These are phyloP conservation scores for Drosophila bipectinata DNA, from an alignment of 1,140 invertebrate species.

Conservation along the genomic window DNA sequence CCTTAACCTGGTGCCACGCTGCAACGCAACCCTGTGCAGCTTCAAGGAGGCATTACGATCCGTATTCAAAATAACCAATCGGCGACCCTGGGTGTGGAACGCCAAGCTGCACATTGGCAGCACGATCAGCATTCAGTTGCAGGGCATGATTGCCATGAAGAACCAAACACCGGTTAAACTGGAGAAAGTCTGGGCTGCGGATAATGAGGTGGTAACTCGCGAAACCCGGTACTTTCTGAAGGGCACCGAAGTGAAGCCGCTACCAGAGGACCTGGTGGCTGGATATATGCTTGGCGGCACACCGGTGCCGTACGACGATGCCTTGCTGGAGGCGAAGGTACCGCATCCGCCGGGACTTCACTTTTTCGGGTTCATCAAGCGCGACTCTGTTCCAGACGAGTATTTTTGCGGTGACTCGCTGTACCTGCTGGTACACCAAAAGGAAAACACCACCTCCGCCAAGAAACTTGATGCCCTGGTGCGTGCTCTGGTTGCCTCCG, in stretches of 20 bases:
- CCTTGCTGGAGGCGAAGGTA: constrained; percentile 49
- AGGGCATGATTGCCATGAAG: constrained; percentile 77
- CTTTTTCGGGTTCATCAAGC: constrained; percentile 70
- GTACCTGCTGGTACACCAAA: constrained; percentile 70
- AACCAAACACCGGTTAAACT: constrained; percentile 69
- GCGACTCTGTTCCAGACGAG: constrained; percentile 59
- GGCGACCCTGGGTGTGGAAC: constrained; percentile 72
- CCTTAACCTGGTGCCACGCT: constrained; percentile 56
- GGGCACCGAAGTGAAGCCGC: constrained; percentile 57
- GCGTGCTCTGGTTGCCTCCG: constrained; percentile 40
- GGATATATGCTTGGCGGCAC: constrained; percentile 80
- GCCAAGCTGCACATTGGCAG: constrained; percentile 66
- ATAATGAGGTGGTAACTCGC: constrained; percentile 54
- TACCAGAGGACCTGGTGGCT: constrained; percentile 64
- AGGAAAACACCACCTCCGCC: constrained; percentile 53
- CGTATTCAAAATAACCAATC: constrained; percentile 53
- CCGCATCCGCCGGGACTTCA: constrained; percentile 62
- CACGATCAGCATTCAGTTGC: constrained; percentile 53
- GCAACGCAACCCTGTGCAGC: constrained; percentile 68
- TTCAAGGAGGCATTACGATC: constrained; percentile 62
- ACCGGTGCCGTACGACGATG: constrained; percentile 72
- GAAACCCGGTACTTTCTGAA: constrained; percentile 62
- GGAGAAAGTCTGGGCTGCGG: constrained; percentile 62
- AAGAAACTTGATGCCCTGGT: constrained; percentile 74
- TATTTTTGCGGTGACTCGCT: constrained; percentile 71